Evolutionary conservation across 2,888 invertebrate genomes (phyloP), one percentile per base, ranked within the genome.

Genomic region (Anodontia alba): DNA sequence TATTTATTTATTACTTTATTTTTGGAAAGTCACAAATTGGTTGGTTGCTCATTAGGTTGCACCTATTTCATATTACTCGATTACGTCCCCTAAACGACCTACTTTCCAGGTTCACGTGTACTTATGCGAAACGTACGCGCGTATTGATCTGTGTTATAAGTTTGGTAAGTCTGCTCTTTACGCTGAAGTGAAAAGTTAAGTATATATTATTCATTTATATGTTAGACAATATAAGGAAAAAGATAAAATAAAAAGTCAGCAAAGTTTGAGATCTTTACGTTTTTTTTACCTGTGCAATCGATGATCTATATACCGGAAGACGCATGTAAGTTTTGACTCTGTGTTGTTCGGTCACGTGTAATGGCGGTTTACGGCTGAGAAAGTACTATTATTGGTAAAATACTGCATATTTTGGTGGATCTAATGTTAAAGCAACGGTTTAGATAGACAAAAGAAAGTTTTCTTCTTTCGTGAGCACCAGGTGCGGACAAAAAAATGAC

Each of bases 401-500:
- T 51, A 42, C 26, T 33, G n/a, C 29, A 1, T 33, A 3, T 8
- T 73, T 26, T 54, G 20, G n/a, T 0, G n/a, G 51, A 12, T 20
- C 12, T 15, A 0, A n/a, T 31, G n/a, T 51, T 29, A 17, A 17
- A 38, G n/a, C 7, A n/a, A 51, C n/a, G 8, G 33, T 46, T 12
- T 20, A 43, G n/a, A 8, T 20, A 12, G 43, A 42, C 8, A 31
- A 10, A 46, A 26, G 31, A n/a, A 51, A 3, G 7, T 17, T 33
- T 26, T 26, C 1, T 54, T 17, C 57, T 33, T 12, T n/a, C 17
- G 33, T 43, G 42, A 15, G 17, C 69, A 26, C 46, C 69, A 46
- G 69, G 69, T 69, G 42, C 42, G 33, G 46, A n/a, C 33, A n/a
- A 68, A n/a, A n/a, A 82, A 51, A 91, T 90, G 89, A 89, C 88